Evolutionary conservation across 92 coral and sea anemone genomes (phyloP).

Genomic region (Phenganax stokvisi): DNA sequence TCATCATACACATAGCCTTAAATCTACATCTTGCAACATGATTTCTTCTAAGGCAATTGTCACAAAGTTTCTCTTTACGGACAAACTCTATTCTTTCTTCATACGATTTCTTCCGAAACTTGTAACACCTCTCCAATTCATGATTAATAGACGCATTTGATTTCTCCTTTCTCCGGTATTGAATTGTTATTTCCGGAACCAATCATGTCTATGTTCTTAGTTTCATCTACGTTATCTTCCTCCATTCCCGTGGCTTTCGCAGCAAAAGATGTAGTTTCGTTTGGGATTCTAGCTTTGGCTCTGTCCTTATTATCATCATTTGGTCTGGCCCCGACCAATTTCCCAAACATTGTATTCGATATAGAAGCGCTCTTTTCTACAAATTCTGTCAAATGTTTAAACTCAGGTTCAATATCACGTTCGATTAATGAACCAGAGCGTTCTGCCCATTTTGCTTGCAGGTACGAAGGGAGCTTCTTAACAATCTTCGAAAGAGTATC

Average conservation of each 20-base stretch:
- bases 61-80: slow-evolving; percentile 32
- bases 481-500: slow-evolving; percentile 49
- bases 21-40: slow-evolving; percentile 45
- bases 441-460: slow-evolving; percentile 62
- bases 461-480: slow-evolving; percentile 38
- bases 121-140: slow-evolving; percentile 37
- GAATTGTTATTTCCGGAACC: not conserved
- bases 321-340: slow-evolving; percentile 41
- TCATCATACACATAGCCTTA: slow-evolving; percentile 11
- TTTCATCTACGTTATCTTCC: not conserved
- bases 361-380: slow-evolving; percentile 40
- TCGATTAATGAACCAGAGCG: slow-evolving; percentile 36
- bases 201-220: not conserved
- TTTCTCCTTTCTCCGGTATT: not conserved
- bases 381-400: slow-evolving; percentile 36
- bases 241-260: not conserved
- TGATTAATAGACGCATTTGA: slow-evolving; percentile 30
- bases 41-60: slow-evolving; percentile 35
- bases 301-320: slow-evolving; percentile 11
- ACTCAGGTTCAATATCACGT: slow-evolving; percentile 36
- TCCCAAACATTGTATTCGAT: slow-evolving; percentile 43
- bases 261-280: not conserved
- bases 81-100: slow-evolving; percentile 26
- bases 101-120: slow-evolving; percentile 33
- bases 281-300: not conserved